Evolutionary conservation across 2,113 vertebrate species (phyloP).

Genomic region (Pterocles burchelli): DNA sequence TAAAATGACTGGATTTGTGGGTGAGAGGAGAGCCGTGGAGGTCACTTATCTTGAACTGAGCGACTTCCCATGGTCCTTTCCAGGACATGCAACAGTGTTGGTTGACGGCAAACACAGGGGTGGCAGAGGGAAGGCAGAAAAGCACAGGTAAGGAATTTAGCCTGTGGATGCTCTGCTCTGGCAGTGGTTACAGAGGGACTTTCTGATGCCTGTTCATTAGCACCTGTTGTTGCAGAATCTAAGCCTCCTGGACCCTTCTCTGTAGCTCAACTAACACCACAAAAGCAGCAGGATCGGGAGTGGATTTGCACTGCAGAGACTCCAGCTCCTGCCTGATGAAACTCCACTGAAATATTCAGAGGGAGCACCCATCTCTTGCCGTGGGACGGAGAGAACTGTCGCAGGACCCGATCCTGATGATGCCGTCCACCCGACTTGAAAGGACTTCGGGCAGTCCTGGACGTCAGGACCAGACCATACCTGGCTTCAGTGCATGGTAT

Average conservation of each 20-base stretch:
- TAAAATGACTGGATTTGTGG: background rate
- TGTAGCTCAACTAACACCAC: fast-evolving
- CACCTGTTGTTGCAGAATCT: background rate
- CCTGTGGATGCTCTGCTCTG: background rate
- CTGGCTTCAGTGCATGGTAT: background rate
- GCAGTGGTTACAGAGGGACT: background rate
- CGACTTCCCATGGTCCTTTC: background rate
- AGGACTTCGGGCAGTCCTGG: background rate
- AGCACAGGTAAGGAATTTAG: background rate
- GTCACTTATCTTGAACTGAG: background rate
- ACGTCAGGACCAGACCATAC: background rate
- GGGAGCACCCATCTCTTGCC: background rate
- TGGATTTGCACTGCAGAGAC: background rate
- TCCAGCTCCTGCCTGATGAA: background rate
- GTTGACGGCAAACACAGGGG: background rate
- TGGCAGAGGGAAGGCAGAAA: background rate
- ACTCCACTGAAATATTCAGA: fast-evolving
- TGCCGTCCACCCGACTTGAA: background rate
- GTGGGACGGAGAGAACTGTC: background rate
- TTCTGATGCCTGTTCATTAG: background rate
- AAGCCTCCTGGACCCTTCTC: background rate
- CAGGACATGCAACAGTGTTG: background rate
- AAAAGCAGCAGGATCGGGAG: background rate
- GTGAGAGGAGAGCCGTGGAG: background rate
- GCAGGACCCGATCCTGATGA: fast-evolving